phyloP scores from a whole-genome alignment of 2,797 vertebrate genomes.

The Ceryle rudis region DNA sequence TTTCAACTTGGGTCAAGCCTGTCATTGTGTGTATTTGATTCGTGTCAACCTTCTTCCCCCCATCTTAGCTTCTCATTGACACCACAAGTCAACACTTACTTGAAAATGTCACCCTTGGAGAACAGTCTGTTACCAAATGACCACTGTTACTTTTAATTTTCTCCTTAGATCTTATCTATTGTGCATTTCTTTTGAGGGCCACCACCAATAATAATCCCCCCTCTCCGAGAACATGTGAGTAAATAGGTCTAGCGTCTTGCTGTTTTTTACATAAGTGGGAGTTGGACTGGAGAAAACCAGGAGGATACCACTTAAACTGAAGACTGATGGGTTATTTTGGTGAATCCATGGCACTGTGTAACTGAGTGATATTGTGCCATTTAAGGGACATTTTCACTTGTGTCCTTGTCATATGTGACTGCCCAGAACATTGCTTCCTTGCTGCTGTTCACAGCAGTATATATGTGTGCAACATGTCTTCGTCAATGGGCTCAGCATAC shows the following conservation, averaged over 20 bases:
- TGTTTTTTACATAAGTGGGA: neutral
- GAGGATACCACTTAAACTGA: neutral
- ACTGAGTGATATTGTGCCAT: neutral
- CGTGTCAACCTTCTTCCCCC: neutral
- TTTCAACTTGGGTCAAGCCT: neutral
- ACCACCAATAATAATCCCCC: neutral
- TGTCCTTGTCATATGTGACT: neutral
- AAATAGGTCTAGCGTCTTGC: neutral
- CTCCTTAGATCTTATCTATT: neutral
- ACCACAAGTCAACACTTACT: neutral
- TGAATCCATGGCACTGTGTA: neutral
- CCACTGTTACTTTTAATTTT: neutral
- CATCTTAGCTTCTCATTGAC: neutral
- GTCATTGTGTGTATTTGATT: neutral
- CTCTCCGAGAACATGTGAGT: neutral
- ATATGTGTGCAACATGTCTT: accelerated
- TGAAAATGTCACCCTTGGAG: neutral
- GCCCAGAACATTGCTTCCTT: neutral
- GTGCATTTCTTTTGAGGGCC: neutral
- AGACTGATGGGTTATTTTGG: neutral
- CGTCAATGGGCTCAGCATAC: accelerated
- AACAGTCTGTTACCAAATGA: neutral
- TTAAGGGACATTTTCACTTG: neutral
- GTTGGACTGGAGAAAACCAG: neutral
- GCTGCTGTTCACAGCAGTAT: neutral